Evolutionary conservation across 2,113 vertebrate species (phyloP).

Genomic region (Gracilinanus agilis): DNA sequence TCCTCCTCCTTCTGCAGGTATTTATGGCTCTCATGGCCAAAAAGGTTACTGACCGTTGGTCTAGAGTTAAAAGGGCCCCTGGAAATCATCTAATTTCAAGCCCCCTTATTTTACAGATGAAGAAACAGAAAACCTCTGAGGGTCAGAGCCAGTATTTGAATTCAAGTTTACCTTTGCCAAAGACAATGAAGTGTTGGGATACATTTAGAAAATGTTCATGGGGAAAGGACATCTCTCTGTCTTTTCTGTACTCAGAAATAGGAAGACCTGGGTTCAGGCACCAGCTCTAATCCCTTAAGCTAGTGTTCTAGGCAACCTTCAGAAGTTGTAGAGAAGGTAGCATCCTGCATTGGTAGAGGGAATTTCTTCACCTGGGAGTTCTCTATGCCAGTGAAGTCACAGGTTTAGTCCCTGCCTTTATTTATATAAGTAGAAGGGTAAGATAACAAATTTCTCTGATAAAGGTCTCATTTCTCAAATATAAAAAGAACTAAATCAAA

Average conservation of each 20-base stretch:
- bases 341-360: background rate
- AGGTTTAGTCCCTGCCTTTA: background rate
- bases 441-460: too few relatives aligned
- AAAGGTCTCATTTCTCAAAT: too few relatives aligned
- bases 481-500: too few relatives aligned
- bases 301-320: background rate
- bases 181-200: background rate
- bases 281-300: background rate
- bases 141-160: background rate
- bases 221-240: background rate
- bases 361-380: background rate
- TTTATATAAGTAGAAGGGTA: background rate
- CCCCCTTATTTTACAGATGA: background rate
- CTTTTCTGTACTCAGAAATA: background rate
- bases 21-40: too few relatives aligned
- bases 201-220: background rate
- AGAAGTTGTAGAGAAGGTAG: background rate
- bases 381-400: background rate
- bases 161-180: background rate
- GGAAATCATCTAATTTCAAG: background rate
- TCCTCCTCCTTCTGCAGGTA: too few relatives aligned
- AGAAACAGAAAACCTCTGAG: background rate
- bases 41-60: too few relatives aligned
- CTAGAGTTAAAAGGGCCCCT: background rate
- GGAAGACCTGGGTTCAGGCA: background rate